Base-by-base conservation (phyloP, 2,888 invertebrate genomes). In the Drosophila stalkeri region DNA sequence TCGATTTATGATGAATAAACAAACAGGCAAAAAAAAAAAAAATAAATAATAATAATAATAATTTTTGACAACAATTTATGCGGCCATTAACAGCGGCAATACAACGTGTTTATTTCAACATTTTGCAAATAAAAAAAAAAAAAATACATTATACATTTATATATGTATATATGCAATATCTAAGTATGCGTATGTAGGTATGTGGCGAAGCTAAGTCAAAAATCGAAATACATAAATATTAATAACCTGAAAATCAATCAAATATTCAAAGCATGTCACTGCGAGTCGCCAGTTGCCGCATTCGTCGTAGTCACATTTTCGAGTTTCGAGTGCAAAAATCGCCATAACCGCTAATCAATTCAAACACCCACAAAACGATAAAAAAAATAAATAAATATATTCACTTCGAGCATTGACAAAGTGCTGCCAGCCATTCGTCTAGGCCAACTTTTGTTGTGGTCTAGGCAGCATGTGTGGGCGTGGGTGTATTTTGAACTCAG, bases 41-140 rank as follows among this genome's bases (percentile, higher is more conserved):
- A 63, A 67, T 23, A 54, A 54, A 75, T 64, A 82, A 74, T 80
- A 83, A 86, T 75, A 81, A 74, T 75, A 78, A 82, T 81, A n/a
- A n/a, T 74, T 74, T 86, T 74, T 75, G 80, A 87, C 86, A 86
- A 79, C 82, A 85, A 85, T 86, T 88, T 86, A 86, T 83, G 78
- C 84, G 82, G 80, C 86, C 84, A 88, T 86, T 86, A 86, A 88
- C 78, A 80, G 77, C 80, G 72, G 79, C 78, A 73, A 77, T 87
- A 85, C 87, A 86, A 86, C 81, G 81, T 86, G 86, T 86, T 86
- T 88, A 88, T 88, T 82, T 86, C 77, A 84, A 72, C 84, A 82
- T 88, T 86, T 82, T 64, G 80, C 72, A 77, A 72, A 78, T 46
- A 66, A n/a, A 27, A 70, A 55, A 57, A 35, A 59, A 46, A 12